Percentiles rank a stretch among this genome's conserved stretches.
These are phyloP conservation scores for Xenopus petersii DNA, from an alignment of 2,797 vertebrate species.

Conservation along the genomic window DNA sequence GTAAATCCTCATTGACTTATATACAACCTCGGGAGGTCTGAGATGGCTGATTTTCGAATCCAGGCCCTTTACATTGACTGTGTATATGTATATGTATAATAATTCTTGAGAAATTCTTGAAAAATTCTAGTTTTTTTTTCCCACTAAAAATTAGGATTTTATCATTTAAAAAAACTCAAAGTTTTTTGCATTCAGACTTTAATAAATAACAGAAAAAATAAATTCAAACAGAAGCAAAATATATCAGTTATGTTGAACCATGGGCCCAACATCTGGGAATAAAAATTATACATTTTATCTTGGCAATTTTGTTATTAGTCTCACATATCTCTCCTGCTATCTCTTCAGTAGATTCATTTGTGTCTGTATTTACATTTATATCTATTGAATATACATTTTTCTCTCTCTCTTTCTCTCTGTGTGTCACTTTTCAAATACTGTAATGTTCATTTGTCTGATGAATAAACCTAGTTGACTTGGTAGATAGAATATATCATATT, in stretches of 20 bases:
- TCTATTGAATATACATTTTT: neutral
- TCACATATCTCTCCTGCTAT: neutral
- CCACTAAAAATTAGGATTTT: no score
- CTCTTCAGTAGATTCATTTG: neutral
- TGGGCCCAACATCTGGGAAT: constrained; percentile 5
- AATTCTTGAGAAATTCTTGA: no score
- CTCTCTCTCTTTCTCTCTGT: neutral
- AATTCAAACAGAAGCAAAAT: neutral
- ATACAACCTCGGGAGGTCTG: no score
- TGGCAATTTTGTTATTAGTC: constrained; percentile 16
- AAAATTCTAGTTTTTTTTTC: no score
- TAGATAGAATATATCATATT: constrained; percentile 22
- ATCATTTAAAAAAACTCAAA: no score
- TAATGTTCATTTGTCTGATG: neutral
- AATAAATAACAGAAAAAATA: neutral
- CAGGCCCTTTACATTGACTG: no score
- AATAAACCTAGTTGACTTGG: constrained; percentile 2
- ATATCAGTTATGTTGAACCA: neutral
- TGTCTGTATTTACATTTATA: constrained; percentile 4
- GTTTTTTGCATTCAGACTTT: no score
- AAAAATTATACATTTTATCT: constrained; percentile 9
- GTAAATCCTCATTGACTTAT: no score
- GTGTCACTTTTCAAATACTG: neutral
- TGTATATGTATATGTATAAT: no score
- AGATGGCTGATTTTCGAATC: no score